Base-by-base conservation (phyloP, 2,797 vertebrate genomes). In the Taenioides sp. region DNA sequence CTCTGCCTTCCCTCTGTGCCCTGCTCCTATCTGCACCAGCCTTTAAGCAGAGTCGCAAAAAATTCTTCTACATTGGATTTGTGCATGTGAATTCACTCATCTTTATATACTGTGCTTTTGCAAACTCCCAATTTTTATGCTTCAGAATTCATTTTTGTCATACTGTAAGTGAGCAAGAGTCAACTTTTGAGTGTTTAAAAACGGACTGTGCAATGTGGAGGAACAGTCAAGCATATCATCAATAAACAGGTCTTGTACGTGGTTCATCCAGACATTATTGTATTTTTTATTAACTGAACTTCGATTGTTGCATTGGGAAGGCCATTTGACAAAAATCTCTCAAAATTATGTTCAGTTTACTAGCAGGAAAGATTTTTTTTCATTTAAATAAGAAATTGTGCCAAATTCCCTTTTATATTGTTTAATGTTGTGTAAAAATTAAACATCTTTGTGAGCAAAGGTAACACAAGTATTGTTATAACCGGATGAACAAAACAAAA, bases 41-140 rank as follows among this genome's bases (percentile, higher is more conserved):
- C 89, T 93, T 88, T 75, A 79, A 85, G 79, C 72, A 86, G 87
- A 86, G 82, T 87, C 87, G 87, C 86, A 84, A 77, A 73, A 75
- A 27, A 34, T 72, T 66, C 62, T n/a, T 71, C 6, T 55, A 78
- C 75, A 76, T 84, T 78, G 80, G 74, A 79, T 84, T 82, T 80
- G 78, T 92, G 92, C 91, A 90, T 93, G 93, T 90, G 79, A 87
- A 89, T 83, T 89, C 84, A 89, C 71, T 86, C 90, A 86, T 93
- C 91, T 94, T 94, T 94, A 86, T 93, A 84, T 93, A 87, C 88
- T 80, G 72, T 84, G 85, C 90, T 91, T 89, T 93, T 77, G 69
- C 67, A 66, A 57, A 66, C 37, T 22, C 57, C 27, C 70, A 62
- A 67, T 81, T 75, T 88, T 62, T 87, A 80, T 68, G 69, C 81